A percentile compares a stretch with the other conserved stretches of the same genome.
phyloP scores from a whole-genome alignment of 2,797 vertebrate species.

The Gobio occitaniae region DNA sequence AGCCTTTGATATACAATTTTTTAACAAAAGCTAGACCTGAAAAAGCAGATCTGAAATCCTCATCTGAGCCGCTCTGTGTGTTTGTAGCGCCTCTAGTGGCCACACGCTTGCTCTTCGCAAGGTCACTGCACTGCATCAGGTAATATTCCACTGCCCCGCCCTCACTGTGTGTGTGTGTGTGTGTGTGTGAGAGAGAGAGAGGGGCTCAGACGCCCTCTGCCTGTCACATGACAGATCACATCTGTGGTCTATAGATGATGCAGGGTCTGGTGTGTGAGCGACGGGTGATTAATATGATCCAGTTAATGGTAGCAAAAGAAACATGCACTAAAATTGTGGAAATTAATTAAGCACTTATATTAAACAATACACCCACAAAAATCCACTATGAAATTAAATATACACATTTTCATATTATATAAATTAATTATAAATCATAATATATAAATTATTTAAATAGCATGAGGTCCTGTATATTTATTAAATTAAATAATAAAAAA shows the following conservation, averaged over 20 bases:
- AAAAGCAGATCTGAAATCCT: not conserved
- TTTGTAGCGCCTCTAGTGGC: not conserved
- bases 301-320: not conserved
- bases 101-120: not conserved
- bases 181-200: not conserved
- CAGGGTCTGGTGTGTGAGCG: not conserved
- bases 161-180: not conserved
- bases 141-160: conserved; percentile 32
- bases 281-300: not conserved
- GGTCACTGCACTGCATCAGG: conserved; percentile 42
- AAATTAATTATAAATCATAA: no score
- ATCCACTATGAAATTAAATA: not conserved
- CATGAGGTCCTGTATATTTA: no score
- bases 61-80: not conserved
- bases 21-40: not conserved
- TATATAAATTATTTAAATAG: no score
- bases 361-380: no score
- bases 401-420: no score
- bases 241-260: not conserved
- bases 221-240: not conserved
- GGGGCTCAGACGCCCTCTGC: not conserved
- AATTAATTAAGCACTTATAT: not conserved
- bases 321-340: not conserved
- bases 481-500: no score
- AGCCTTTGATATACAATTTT: not conserved